Percentiles rank a stretch among this genome's conserved stretches.
Evolutionary conservation across 2,888 invertebrate genomes (phyloP).

Genomic region (Panzeria rudis): DNA sequence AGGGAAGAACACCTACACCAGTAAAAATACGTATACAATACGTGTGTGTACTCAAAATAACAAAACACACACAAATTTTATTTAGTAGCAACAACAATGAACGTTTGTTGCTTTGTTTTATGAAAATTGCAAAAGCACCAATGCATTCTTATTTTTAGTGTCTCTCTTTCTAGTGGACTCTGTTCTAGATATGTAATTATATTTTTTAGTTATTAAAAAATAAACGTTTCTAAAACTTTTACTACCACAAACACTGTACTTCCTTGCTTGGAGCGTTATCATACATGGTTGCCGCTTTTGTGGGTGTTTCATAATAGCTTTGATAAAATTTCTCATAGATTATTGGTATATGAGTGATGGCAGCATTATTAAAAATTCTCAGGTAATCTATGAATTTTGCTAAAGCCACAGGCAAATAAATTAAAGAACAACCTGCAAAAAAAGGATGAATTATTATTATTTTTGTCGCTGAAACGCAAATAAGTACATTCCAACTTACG

Average conservation of each 20-base stretch:
- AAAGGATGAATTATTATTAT: not conserved
- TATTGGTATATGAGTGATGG: conserved; percentile 82
- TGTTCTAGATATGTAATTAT: no score
- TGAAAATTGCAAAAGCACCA: no score
- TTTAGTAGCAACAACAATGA: no score
- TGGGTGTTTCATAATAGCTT: conserved; percentile 81
- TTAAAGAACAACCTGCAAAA: conserved; percentile 79
- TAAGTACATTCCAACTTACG: conserved; percentile 76
- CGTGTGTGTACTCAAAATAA: not conserved
- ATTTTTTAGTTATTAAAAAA: no score
- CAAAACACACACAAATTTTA: no score
- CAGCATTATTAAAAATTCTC: conserved; percentile 82
- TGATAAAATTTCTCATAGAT: conserved; percentile 82
- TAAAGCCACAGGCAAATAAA: conserved; percentile 82
- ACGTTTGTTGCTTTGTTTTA: no score
- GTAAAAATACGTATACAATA: no score
- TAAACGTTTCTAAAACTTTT: conserved; percentile 13
- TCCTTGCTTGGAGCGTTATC: conserved; percentile 59
- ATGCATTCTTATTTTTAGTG: no score
- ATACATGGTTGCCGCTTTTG: conserved; percentile 79
- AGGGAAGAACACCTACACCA: no score
- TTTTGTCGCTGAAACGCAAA: not conserved
- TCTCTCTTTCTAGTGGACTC: no score
- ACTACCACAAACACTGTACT: conserved; percentile 56
- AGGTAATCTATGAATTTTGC: conserved; percentile 81